Percentiles rank a stretch among this genome's conserved stretches.
Evolutionary conservation across 2,113 vertebrate species (phyloP).

Genomic region (Apeltes quadracus): DNA sequence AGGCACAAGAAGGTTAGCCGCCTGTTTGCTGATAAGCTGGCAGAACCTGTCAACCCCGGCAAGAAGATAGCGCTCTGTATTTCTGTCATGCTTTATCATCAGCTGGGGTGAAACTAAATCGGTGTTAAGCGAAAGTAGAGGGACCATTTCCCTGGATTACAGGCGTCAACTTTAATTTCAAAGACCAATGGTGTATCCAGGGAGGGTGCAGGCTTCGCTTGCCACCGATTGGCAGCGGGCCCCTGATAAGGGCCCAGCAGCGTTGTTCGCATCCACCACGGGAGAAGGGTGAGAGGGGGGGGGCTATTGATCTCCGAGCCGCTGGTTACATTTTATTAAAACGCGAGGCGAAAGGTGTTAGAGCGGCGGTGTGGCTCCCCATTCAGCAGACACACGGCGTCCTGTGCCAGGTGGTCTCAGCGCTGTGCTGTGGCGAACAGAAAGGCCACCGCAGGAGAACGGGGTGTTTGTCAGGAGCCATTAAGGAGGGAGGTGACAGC

Average conservation of each 20-base stretch:
- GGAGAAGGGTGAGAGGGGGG: conserved; percentile 72
- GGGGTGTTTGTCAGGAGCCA: conserved; percentile 73
- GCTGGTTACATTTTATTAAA: conserved; percentile 77
- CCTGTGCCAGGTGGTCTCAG: conserved; percentile 56
- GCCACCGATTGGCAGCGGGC: conserved; percentile 79
- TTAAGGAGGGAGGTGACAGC: conserved; percentile 71
- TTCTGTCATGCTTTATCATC: conserved; percentile 85
- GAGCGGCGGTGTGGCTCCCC: conserved; percentile 47
- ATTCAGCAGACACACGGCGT: conserved; percentile 58
- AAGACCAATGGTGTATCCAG: conserved; percentile 86
- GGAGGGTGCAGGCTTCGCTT: conserved; percentile 78
- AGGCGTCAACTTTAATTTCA: conserved; percentile 86
- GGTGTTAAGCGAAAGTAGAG: conserved; percentile 79
- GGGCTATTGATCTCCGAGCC: conserved; percentile 76
- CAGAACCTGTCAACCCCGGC: conserved; percentile 79
- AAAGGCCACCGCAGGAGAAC: conserved; percentile 65
- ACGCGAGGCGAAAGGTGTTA: conserved; percentile 64
- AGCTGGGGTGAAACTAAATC: conserved; percentile 85
- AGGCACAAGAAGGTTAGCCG: conserved; percentile 80
- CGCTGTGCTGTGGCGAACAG: conserved; percentile 56
- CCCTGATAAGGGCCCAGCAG: conserved; percentile 71
- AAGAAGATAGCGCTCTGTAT: conserved; percentile 81
- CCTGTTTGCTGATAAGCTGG: conserved; percentile 83
- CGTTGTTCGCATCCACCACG: conserved; percentile 67
- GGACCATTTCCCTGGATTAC: conserved; percentile 84